These are phyloP conservation scores for Halcyon malimbica DNA, from an alignment of 2,113 vertebrate genomes.

Conservation along the genomic window DNA sequence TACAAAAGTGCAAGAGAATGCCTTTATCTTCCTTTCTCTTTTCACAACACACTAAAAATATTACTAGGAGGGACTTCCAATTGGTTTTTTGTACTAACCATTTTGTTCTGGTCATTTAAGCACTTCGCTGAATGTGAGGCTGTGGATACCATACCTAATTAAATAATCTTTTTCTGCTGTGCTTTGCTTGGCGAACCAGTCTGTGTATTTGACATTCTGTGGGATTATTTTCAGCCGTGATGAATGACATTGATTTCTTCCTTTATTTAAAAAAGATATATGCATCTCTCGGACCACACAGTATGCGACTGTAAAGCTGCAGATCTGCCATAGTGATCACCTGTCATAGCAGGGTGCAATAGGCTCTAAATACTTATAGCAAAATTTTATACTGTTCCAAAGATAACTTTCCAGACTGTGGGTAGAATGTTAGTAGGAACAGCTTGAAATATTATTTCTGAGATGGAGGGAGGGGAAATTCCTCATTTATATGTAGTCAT, in stretches of 20 bases:
- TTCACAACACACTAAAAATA: background rate
- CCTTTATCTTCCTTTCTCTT: background rate
- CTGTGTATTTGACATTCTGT: background rate
- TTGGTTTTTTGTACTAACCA: background rate
- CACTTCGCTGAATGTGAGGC: background rate
- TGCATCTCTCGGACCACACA: background rate
- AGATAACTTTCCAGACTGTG: background rate
- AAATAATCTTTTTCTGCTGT: background rate
- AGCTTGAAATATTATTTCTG: background rate
- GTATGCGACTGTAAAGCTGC: background rate
- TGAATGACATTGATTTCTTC: background rate
- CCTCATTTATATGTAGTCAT: background rate
- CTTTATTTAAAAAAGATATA: background rate
- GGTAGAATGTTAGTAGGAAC: background rate
- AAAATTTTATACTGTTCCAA: background rate
- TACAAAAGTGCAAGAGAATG: background rate
- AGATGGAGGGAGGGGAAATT: background rate
- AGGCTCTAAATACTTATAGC: background rate
- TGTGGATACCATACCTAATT: background rate
- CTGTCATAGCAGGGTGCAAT: background rate
- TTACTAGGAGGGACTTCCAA: background rate
- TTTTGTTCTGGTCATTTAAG: background rate
- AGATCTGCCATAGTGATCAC: background rate
- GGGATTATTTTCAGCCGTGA: background rate
- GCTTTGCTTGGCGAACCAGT: background rate